phyloP scores from a whole-genome alignment of 2,113 vertebrate species.

The Panthera leo region DNA sequence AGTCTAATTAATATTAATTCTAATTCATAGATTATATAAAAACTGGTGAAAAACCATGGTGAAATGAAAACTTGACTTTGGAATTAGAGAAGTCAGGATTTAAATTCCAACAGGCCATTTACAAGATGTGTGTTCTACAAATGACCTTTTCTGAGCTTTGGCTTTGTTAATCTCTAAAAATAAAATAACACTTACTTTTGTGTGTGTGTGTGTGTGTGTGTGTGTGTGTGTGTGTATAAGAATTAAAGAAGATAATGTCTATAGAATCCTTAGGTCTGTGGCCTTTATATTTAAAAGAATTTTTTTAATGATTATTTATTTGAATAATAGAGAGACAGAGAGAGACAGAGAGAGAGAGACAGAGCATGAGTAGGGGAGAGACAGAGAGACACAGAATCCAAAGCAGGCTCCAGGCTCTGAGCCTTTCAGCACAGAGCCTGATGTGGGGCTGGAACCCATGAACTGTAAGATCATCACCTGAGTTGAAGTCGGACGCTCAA shows the following conservation, averaged over 20 bases:
- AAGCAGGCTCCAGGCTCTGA: too few relatives aligned
- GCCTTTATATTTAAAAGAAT: background rate
- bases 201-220: background rate
- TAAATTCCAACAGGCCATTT: background rate
- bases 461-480: too few relatives aligned
- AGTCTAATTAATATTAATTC: background rate
- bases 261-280: background rate
- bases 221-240: background rate
- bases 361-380: too few relatives aligned
- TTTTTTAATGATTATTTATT: too few relatives aligned
- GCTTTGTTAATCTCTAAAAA: background rate
- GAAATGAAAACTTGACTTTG: background rate
- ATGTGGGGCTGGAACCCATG: too few relatives aligned
- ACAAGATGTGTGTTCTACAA: background rate
- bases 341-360: too few relatives aligned
- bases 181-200: background rate
- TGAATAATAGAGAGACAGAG: too few relatives aligned
- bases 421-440: too few relatives aligned
- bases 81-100: background rate
- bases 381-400: too few relatives aligned
- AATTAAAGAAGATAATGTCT: constrained; percentile 17
- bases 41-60: background rate
- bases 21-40: constrained; percentile 4
- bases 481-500: too few relatives aligned
- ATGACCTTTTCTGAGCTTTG: background rate